Conservation (phyloP, 2,113 vertebrate species). For the Arizona elegans region DNA sequence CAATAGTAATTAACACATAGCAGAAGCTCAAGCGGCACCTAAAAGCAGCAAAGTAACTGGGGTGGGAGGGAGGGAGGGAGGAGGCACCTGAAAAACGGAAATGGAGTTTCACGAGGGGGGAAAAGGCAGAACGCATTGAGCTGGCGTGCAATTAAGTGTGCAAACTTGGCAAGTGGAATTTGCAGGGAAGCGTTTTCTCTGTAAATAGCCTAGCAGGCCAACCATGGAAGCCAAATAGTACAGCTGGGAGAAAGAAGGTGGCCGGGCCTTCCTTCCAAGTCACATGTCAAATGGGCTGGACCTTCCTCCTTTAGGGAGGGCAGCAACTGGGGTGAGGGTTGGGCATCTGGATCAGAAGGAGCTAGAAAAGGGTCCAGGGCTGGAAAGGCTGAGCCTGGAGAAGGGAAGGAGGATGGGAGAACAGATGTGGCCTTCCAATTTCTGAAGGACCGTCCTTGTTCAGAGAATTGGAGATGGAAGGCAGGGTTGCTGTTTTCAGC, state of each 20-base stretch:
- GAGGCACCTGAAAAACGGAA: not conserved
- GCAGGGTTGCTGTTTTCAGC: not conserved
- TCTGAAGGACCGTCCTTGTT: not conserved
- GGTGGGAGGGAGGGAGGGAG: too few relatives aligned
- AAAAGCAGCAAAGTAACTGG: slow-evolving; percentile 20
- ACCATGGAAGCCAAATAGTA: not conserved
- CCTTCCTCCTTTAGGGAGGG: not conserved
- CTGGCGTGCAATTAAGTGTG: slow-evolving; percentile 14
- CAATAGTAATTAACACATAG: slow-evolving; percentile 36
- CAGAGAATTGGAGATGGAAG: not conserved
- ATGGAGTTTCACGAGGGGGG: not conserved
- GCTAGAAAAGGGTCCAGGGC: not conserved
- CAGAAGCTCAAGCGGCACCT: slow-evolving; percentile 17
- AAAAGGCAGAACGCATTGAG: not conserved
- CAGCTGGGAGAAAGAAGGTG: not conserved
- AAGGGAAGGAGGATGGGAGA: not conserved
- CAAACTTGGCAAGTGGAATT: not conserved
- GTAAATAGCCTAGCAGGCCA: not conserved
- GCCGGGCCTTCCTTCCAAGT: not conserved
- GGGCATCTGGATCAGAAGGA: not conserved
- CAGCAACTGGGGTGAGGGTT: not conserved
- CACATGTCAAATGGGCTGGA: not conserved
- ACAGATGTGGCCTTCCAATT: not conserved
- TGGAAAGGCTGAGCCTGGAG: not conserved
- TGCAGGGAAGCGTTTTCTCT: slow-evolving; percentile 1